Evolutionary conservation across 2,888 invertebrate species (phyloP).

Genomic region (Mesorhabditis spiculigera): DNA sequence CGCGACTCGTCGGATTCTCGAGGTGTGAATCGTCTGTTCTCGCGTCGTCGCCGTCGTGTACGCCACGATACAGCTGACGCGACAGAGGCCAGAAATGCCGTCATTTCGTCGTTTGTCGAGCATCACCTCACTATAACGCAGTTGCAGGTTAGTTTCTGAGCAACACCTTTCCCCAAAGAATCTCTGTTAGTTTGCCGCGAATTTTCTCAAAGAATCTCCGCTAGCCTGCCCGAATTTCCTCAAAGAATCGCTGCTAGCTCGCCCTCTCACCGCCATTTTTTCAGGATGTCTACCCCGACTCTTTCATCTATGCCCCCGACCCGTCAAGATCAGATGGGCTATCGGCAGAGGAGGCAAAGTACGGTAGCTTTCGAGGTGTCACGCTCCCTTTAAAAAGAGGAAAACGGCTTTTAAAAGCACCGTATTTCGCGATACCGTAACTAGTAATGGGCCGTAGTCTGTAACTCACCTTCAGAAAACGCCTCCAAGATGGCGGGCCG

Average conservation of each 20-base stretch:
- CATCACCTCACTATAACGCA: slow-evolving; percentile 46
- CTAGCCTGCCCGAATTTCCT: no score
- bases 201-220: no score
- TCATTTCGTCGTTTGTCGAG: slow-evolving; percentile 47
- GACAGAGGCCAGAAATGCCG: slow-evolving; percentile 14
- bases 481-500: slow-evolving; percentile 49
- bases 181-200: no score
- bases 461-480: no score
- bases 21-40: neutral
- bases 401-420: no score
- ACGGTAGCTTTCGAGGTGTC: neutral
- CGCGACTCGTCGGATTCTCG: no score
- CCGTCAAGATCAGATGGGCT: slow-evolving; percentile 53
- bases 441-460: no score
- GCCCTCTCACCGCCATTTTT: no score
- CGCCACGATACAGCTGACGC: neutral
- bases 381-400: neutral
- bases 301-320: slow-evolving; percentile 44
- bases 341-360: slow-evolving; percentile 48
- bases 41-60: neutral
- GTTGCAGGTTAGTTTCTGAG: slow-evolving; percentile 20
- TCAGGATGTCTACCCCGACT: slow-evolving; percentile 49
- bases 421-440: no score
- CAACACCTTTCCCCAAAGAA: no score
- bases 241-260: no score